Percentiles rank a stretch among this genome's conserved stretches.
Evolutionary conservation across 2,797 vertebrate genomes (phyloP).

Genomic region (Pteronotus mesoamericanus): DNA sequence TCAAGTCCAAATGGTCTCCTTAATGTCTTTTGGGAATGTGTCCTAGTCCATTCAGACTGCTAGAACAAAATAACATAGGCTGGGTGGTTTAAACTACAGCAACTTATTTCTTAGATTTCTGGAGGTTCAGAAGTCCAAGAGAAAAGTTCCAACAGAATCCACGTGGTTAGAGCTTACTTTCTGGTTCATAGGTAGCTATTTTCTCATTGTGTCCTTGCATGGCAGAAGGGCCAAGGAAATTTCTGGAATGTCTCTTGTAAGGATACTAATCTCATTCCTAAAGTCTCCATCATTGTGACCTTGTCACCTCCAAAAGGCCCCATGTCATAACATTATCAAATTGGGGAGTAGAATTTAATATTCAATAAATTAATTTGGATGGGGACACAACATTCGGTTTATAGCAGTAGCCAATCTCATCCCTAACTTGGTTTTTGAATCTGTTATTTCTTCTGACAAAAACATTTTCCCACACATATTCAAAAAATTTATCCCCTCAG

Average conservation of each 20-base stretch:
- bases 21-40: background rate
- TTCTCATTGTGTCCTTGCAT: background rate
- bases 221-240: too few species aligned
- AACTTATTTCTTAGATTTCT: background rate
- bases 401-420: background rate
- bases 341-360: background rate
- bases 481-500: background rate
- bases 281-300: background rate
- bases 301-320: background rate
- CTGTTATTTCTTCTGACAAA: background rate
- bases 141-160: background rate
- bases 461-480: background rate
- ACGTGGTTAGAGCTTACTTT: background rate
- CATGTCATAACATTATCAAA: background rate
- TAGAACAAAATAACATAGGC: background rate
- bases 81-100: background rate
- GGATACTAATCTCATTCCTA: background rate
- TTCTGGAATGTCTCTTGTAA: background rate
- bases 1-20: background rate
- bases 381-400: background rate
- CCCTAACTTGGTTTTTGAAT: background rate
- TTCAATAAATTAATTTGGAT: background rate
- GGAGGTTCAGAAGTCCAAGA: background rate
- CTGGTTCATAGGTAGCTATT: background rate
- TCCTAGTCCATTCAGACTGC: background rate